Base-by-base conservation (phyloP, 1,140 invertebrate species). In the Bombus cullumanus region DNA sequence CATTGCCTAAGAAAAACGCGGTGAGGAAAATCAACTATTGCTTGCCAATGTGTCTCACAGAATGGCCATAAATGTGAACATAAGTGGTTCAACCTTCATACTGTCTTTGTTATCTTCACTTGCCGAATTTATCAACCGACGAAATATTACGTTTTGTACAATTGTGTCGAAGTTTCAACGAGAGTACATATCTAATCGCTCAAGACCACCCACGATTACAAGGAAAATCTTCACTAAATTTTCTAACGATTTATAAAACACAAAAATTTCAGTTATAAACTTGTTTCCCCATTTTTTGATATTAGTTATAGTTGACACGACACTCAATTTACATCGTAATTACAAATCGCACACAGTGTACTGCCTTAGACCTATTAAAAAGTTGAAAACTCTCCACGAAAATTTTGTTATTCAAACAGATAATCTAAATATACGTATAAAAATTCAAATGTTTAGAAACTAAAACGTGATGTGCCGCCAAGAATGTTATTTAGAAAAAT, bases 21-120 rank as follows among this genome's bases (percentile, higher is more conserved):
- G 41, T 41, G 64, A 68, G 74, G 22, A 41, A 85, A 69, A 85
- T 74, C 39, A 81, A 74, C 71, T 34, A 64, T 80, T 66, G 34
- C 41, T 37, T 66, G 69, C 25, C 43, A 37, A 81, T 85, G 57
- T 57, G 39, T 74, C 69, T 85, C 43, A 22, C 69, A 75, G 47
- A 79, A 53, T 68, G 59, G 34, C 83, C 78, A 85, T 81, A 85
- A 85, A 85, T 68, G 62, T 81, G 71, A 68, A 73, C 79, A 59
- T 74, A 81, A 81, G 59, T 75, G 69, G 71, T 66, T 81, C 71
- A 81, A 81, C n/a, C 37, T 81, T 81, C 71, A 43, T 74, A 81
- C 78, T 34, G 18, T 57, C 43, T 79, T 85, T 57, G 59, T 85
- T 85, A 81, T 34, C 71, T 43, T 1, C 80, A 39, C 62, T 69